Conservation (phyloP, 2,888 invertebrate species). For the Onthophagus sagittarius region DNA sequence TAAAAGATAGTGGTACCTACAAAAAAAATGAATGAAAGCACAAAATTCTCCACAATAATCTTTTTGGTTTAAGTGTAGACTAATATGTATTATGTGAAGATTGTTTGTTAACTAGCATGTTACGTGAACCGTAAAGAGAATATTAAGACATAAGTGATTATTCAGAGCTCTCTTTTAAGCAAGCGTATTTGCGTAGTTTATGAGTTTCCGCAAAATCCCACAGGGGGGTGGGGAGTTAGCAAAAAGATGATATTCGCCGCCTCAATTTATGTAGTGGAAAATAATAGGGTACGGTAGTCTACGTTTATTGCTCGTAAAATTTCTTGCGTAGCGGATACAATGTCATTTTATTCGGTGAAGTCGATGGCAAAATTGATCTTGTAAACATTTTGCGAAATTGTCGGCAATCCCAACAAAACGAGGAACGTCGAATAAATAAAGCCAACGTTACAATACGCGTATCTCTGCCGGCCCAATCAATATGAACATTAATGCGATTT, state of each 20-base stretch:
- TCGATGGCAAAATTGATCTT: constrained; percentile 9
- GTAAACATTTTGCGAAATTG: not conserved
- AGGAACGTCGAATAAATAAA: not conserved
- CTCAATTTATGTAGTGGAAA: constrained; percentile 12
- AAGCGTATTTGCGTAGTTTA: not conserved
- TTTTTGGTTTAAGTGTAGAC: too few relatives aligned
- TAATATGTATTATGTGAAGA: too few relatives aligned
- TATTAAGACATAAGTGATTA: not conserved
- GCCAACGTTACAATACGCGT: not conserved
- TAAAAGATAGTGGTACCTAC: too few relatives aligned
- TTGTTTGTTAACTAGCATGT: too few relatives aligned
- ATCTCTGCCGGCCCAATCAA: not conserved
- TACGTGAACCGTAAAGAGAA: not conserved
- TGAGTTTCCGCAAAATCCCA: not conserved
- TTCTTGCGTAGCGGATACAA: not conserved
- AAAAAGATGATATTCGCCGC: constrained; percentile 9
- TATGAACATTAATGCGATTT: not conserved
- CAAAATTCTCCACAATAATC: too few relatives aligned
- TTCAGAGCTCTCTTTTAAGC: not conserved
- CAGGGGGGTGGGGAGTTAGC: not conserved
- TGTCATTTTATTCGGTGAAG: constrained; percentile 1
- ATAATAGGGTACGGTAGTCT: constrained; percentile 8
- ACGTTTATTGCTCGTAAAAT: constrained; percentile 11
- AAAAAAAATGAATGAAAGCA: too few relatives aligned
- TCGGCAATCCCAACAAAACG: not conserved